Evolutionary conservation across 2,888 invertebrate genomes (phyloP), one percentile per base, ranked within the genome.

Genomic region (Entomobrya multifasciata): DNA sequence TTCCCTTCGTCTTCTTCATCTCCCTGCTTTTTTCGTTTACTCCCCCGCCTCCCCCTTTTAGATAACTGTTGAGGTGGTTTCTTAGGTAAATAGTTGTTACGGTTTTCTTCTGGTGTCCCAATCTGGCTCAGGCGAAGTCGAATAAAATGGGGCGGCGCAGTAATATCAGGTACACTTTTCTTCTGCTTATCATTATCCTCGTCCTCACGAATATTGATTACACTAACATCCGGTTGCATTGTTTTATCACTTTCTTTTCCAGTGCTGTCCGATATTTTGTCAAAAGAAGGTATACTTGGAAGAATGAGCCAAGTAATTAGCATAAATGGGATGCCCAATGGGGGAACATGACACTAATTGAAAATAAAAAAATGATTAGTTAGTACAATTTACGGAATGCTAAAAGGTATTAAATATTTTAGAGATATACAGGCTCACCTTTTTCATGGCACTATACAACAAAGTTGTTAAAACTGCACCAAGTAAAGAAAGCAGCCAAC

Each of bases 301-400:
- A 89, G 52, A 41, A 89, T 70, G 0, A 90, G 27, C 90, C 90
- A 90, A 52, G 89, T 89, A n/a, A 81, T 83, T 11, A 88, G 11
- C 89, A 89, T 89, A 55, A 90, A 89, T 13, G 90, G 90, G 13
- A 90, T 85, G 41, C 90, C 90, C n/a, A 88, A 30, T 13, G 81
- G 74, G 57, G 88, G 88, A 41, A 86, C 70, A 17, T 87, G 80
- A 44, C 80, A 80, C 90, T 90, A 49, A 60, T 20, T 17, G 60
- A 22, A 60, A 60, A 60, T 11, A 27, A 20, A 22, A 22, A 60
- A 27, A 22, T 78, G 47, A 62, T 36, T 62, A 27, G n/a, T n/a
- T n/a, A 49, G n/a, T 11, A 49, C 13, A 41, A 55, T 17, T 36
- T 57, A 49, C 22, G 13, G 74, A 10, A 74, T 44, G 13, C 6